Base-by-base conservation (phyloP, 2,797 vertebrate genomes). In the Chrysocyon brachyurus region DNA sequence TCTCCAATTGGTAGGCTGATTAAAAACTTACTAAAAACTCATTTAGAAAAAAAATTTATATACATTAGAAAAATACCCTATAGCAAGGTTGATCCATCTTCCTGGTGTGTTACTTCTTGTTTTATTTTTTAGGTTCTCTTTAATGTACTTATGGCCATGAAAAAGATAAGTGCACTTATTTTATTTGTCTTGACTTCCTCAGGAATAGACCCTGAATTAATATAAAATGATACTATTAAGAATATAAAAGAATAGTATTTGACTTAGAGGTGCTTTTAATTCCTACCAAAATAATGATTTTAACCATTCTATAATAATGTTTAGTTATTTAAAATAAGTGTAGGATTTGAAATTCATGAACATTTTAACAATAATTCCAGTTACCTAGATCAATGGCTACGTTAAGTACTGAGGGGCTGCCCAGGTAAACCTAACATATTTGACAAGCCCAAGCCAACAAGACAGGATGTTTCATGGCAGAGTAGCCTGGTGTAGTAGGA, bases 241-340 rank as follows among this genome's bases (percentile, higher is more conserved):
- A 82, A 56, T 31, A 72, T 87, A 12, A 82, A 75, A 87, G 90
- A 92, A 56, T 28, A 70, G 63, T 26, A 75, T 68, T 86, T 83
- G 5, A 36, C 31, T 92, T 66, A 79, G 6, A 16, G 46, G 16
- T 72, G 22, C 5, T 87, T 92, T 83, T 46, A 84, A 75, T 75
- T 61, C 5, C 15, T 64, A 66, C 24, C 15, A 57, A 96, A 90
- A n/a, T 91, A 73, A 83, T 31, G 6, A 70, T 36, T 82, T 70
- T 68, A 52, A 54, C 11, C 5, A 88, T 54, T 73, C 12, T 81
- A 12, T 59, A 87, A 79, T 63, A 75, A 92, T 31, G 54, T 28
- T n/a, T 61, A 75, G 68, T 93, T 84, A 89, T 22, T 77, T 92
- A 68, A 87, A 93, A 86, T n/a, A 64, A 75, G 79, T 70, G 2